A percentile compares a stretch with the other conserved stretches of the same genome.
Conservation (phyloP, 2,888 invertebrate species). For the Leptogaster cylindrica region DNA sequence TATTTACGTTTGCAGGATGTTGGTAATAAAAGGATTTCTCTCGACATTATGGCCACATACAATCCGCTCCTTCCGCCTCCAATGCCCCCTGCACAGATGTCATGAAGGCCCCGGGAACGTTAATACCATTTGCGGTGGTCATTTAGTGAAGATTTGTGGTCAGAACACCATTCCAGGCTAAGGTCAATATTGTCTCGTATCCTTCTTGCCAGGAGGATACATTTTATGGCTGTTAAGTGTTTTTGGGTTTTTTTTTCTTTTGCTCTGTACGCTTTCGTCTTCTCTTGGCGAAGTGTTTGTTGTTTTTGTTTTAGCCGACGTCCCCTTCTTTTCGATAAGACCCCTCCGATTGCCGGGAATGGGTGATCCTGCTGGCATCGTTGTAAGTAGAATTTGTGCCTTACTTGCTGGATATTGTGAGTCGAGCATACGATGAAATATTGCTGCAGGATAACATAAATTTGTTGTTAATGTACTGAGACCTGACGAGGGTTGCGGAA, state of each 20-base stretch:
- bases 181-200: constrained; percentile 48
- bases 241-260: constrained; percentile 42
- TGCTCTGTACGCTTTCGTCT: constrained; percentile 1
- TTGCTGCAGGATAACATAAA: constrained; percentile 48
- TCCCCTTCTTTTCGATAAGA: not conserved
- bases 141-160: constrained; percentile 48
- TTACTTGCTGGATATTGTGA: constrained; percentile 38
- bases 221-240: constrained; percentile 47
- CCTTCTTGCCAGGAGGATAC: constrained; percentile 44
- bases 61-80: constrained; percentile 6
- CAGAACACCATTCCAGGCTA: constrained; percentile 44
- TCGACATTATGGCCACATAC: constrained; percentile 44
- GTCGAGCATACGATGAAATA: constrained; percentile 43
- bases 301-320: constrained; percentile 9
- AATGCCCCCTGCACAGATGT: constrained; percentile 14
- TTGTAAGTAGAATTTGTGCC: constrained; percentile 43
- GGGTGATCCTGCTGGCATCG: constrained; percentile 21
- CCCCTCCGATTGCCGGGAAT: not conserved
- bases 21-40: constrained; percentile 46
- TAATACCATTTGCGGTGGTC: constrained; percentile 48
- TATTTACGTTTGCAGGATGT: constrained; percentile 47
- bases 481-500: constrained; percentile 40
- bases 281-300: not conserved
- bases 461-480: constrained; percentile 48
- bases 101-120: constrained; percentile 37